Evolutionary conservation across 1,140 invertebrate genomes (phyloP).

Genomic region (Lamellibrachia luymesi): DNA sequence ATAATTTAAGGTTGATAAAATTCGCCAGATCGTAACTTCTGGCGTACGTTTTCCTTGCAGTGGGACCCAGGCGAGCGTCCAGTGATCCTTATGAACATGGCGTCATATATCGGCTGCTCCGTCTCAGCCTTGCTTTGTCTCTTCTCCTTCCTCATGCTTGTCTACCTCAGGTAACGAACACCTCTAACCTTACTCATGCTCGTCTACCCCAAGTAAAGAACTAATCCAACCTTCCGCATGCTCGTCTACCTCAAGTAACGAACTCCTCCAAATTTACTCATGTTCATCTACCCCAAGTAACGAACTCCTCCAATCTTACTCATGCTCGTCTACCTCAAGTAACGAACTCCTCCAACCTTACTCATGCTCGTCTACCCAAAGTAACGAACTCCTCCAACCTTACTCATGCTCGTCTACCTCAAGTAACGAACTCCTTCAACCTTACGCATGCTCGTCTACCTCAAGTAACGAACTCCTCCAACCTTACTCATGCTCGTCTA

Average conservation of each 20-base stretch:
- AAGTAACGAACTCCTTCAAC: no score
- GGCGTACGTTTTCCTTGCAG: slow-evolving; percentile 35
- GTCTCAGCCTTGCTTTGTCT: slow-evolving; percentile 48
- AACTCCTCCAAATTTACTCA: slow-evolving; percentile 21
- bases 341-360: no score
- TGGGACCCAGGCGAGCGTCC: slow-evolving; percentile 52
- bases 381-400: no score
- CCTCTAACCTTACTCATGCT: not conserved
- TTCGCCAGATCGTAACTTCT: not conserved
- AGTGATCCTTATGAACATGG: slow-evolving; percentile 50
- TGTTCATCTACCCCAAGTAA: slow-evolving; percentile 51
- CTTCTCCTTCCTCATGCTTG: slow-evolving; percentile 44
- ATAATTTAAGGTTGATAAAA: no score
- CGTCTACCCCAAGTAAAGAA: no score
- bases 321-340: no score
- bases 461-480: no score
- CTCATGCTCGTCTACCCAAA: no score
- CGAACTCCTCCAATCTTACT: not conserved
- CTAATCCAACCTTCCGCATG: no score
- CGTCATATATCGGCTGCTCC: slow-evolving; percentile 53
- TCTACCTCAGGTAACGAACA: slow-evolving; percentile 46
- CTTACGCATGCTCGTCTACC: no score
- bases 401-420: no score
- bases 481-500: slow-evolving; percentile 46
- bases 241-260: no score